A percentile compares a stretch with the other conserved stretches of the same genome.
phyloP scores from a whole-genome alignment of 1,140 invertebrate species.

The Drosophila kohkoa region DNA sequence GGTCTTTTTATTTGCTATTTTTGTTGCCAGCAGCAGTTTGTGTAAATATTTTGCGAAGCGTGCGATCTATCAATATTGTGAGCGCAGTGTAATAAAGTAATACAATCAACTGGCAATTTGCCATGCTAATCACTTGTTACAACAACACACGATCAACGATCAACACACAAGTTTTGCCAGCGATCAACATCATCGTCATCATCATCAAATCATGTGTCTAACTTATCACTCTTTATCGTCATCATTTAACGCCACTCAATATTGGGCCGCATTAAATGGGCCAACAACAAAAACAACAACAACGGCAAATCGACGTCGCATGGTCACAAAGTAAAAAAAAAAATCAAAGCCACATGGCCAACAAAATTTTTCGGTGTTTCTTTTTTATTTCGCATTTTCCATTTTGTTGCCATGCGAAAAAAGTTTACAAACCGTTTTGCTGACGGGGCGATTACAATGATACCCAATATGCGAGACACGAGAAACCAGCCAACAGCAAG shows the following conservation, averaged over 20 bases:
- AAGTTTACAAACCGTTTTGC: conserved; percentile 42
- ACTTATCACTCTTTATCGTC: conserved; percentile 8
- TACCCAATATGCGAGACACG: conserved; percentile 9
- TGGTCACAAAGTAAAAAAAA: conserved; percentile 15
- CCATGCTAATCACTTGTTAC: conserved; percentile 23
- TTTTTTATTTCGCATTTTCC: background rate
- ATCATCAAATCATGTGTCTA: conserved; percentile 8
- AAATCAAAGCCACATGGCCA: conserved; percentile 46
- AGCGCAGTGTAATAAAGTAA: conserved; percentile 7
- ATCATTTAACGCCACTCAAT: background rate
- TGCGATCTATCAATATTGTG: conserved; percentile 15
- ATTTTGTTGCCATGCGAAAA: conserved; percentile 65
- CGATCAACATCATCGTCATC: background rate
- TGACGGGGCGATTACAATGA: conserved; percentile 53
- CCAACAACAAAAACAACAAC: conserved; percentile 46
- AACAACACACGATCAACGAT: conserved; percentile 6
- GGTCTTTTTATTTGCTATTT: background rate
- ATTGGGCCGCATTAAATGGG: conserved; percentile 18
- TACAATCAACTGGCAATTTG: conserved; percentile 9
- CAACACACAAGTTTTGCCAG: too few relatives aligned
- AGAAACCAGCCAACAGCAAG: background rate
- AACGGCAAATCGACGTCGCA: background rate
- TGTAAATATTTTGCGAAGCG: conserved; percentile 37
- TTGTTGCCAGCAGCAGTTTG: background rate
- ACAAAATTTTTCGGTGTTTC: conserved; percentile 18